Evolutionary conservation across 2,888 invertebrate genomes (phyloP).

Genomic region (Luperina nickerlii): DNA sequence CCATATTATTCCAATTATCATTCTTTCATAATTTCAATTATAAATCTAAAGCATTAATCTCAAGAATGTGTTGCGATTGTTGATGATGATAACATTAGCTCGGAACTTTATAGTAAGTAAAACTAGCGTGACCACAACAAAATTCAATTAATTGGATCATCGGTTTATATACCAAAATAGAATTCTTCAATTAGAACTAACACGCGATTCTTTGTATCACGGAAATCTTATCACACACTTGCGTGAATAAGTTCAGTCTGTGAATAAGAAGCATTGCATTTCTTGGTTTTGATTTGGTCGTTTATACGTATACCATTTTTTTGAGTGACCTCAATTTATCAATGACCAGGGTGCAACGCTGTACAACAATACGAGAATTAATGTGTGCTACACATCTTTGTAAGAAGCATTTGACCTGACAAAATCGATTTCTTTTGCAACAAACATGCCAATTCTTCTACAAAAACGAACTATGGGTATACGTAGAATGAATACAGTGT

Average conservation of each 20-base stretch:
- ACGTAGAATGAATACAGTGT: slow-evolving; percentile 47
- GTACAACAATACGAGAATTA: slow-evolving; percentile 18
- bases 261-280: slow-evolving; percentile 22
- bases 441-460: slow-evolving; percentile 13
- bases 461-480: slow-evolving; percentile 36
- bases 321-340: slow-evolving; percentile 31
- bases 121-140: slow-evolving; percentile 37
- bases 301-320: slow-evolving; percentile 12
- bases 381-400: slow-evolving; percentile 32
- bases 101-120: slow-evolving; percentile 21
- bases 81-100: slow-evolving; percentile 10
- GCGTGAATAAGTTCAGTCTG: slow-evolving; percentile 12
- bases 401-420: slow-evolving; percentile 30
- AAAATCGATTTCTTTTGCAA: slow-evolving; percentile 45
- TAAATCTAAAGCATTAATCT: slow-evolving; percentile 8
- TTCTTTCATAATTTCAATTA: slow-evolving; percentile 8
- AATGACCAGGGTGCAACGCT: slow-evolving; percentile 12
- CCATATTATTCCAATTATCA: background rate
- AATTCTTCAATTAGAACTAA: slow-evolving; percentile 27
- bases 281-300: slow-evolving; percentile 17
- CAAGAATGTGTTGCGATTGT: slow-evolving; percentile 17
- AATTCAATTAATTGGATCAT: slow-evolving; percentile 52
- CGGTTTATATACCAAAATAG: slow-evolving; percentile 20
- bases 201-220: slow-evolving; percentile 42
- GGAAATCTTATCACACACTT: slow-evolving; percentile 23